A percentile compares a stretch with the other conserved stretches of the same genome.
Evolutionary conservation across 2,797 vertebrate genomes (phyloP).

Genomic region (Anguilla marmorata): DNA sequence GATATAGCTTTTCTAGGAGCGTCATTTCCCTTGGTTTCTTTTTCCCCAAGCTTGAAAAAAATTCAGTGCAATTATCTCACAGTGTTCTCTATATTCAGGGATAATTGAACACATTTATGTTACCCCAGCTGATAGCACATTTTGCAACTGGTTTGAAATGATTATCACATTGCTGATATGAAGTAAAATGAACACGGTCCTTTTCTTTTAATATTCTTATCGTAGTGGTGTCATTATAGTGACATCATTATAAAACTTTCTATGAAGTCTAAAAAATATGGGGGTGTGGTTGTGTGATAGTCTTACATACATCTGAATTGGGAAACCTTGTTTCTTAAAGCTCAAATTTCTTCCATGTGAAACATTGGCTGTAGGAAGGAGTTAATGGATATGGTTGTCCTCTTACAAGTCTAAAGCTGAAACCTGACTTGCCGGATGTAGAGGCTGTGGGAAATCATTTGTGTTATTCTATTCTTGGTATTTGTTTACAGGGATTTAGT

Average conservation of each 20-base stretch:
- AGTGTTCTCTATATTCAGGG: background rate
- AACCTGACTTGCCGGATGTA: background rate
- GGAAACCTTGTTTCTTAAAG: background rate
- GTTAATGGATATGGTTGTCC: background rate
- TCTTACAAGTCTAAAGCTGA: background rate
- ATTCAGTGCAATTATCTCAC: background rate
- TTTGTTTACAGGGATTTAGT: conserved; percentile 4
- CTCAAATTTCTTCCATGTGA: background rate
- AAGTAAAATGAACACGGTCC: background rate
- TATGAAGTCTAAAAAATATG: background rate
- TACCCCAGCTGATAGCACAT: background rate
- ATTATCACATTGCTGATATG: background rate
- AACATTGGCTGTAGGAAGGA: background rate
- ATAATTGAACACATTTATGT: conserved; percentile 1
- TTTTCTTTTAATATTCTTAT: background rate
- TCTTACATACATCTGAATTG: background rate
- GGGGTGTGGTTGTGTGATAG: background rate
- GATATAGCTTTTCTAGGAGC: background rate
- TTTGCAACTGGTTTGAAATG: background rate
- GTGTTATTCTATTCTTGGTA: background rate
- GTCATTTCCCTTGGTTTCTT: background rate
- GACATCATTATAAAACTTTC: background rate
- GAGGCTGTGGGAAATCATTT: background rate
- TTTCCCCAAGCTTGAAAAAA: background rate
- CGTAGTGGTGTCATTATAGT: background rate